Conservation (phyloP, 2,797 vertebrate genomes). For the Sebastes diploproa region DNA sequence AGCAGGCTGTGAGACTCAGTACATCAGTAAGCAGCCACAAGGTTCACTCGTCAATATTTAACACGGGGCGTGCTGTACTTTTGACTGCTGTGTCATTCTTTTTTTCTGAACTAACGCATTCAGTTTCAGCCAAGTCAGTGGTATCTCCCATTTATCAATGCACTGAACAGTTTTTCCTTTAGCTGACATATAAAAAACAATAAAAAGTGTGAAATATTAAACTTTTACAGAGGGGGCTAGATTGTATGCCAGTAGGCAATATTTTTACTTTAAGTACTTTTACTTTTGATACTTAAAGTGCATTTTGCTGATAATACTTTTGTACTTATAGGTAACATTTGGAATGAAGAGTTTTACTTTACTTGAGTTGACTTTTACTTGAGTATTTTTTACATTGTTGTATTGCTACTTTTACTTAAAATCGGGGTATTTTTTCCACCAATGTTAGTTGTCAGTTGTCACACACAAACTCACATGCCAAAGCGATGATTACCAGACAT, state of each 20-base stretch:
- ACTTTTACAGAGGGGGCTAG: background rate
- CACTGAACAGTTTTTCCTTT: background rate
- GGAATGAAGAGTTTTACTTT: background rate
- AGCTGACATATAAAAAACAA: constrained; percentile 7
- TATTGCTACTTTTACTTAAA: background rate
- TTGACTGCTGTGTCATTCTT: constrained; percentile 32
- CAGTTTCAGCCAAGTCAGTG: constrained; percentile 2
- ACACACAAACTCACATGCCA: background rate
- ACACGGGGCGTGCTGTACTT: constrained; percentile 43
- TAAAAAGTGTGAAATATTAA: background rate
- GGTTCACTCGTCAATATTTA: constrained; percentile 63
- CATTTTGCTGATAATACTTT: background rate
- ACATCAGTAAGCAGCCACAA: constrained; percentile 35
- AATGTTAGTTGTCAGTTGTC: background rate
- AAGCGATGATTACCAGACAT: background rate
- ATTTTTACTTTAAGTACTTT: background rate
- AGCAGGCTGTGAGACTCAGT: constrained; percentile 37
- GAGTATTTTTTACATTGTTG: background rate
- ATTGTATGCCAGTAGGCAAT: background rate
- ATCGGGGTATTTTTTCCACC: background rate
- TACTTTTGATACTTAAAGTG: background rate
- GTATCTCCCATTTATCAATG: background rate
- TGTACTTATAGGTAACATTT: background rate
- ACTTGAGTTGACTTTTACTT: too few relatives aligned
- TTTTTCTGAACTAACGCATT: background rate